Evolutionary conservation across 1,140 invertebrate species (phyloP).

Genomic region (Neuroterus valhalla): DNA sequence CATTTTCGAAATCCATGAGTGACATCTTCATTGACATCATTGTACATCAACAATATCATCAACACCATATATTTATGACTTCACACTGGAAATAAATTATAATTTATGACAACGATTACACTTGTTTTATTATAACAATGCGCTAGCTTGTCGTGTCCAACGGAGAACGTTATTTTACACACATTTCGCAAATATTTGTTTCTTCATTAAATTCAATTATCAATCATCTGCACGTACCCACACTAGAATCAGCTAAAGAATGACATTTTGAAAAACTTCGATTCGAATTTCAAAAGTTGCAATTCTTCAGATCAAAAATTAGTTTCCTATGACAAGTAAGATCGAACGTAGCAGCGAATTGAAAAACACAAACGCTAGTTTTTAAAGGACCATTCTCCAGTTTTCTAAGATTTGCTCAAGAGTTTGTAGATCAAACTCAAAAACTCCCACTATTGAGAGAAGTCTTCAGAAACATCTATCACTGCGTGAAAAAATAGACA

Average conservation of each 20-base stretch:
- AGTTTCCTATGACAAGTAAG: background rate
- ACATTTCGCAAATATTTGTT: background rate
- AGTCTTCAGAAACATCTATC: too few species aligned
- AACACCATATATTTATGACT: conserved; percentile 28
- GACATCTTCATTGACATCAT: conserved; percentile 6
- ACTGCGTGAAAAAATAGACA: too few species aligned
- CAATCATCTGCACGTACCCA: background rate
- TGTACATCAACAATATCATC: conserved; percentile 34
- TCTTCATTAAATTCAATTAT: background rate
- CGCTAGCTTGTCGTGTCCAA: conserved; percentile 11
- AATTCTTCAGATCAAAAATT: too few species aligned
- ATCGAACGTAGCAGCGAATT: background rate
- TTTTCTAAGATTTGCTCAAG: background rate
- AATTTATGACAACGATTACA: conserved; percentile 21
- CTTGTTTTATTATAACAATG: conserved; percentile 23
- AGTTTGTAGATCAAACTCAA: background rate
- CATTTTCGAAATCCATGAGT: conserved; percentile 28
- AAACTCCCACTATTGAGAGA: background rate
- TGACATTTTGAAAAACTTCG: background rate
- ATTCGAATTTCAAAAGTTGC: background rate
- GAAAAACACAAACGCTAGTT: conserved; percentile 21
- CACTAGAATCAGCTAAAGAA: background rate
- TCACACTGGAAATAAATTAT: conserved; percentile 29
- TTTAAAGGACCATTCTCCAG: background rate
- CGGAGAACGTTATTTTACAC: background rate